A percentile compares a stretch with the other conserved stretches of the same genome.
Evolutionary conservation across 2,888 invertebrate genomes (phyloP).

Genomic region (Lamproptera curius): DNA sequence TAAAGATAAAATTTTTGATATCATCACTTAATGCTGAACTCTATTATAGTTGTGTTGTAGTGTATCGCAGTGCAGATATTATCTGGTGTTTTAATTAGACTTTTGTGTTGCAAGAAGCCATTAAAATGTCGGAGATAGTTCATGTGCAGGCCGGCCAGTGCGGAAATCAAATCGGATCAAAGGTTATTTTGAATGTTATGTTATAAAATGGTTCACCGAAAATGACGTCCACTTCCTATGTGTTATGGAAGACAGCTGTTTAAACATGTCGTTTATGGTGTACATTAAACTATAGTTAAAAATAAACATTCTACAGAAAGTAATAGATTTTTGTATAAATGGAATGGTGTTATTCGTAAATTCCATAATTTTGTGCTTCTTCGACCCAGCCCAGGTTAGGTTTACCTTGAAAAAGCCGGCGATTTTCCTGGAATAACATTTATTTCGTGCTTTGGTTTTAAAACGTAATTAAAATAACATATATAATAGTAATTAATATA

Average conservation of each 20-base stretch:
- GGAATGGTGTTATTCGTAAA: too few relatives aligned
- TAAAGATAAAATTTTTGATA: slow-evolving; percentile 15
- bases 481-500: too few relatives aligned
- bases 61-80: not conserved
- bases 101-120: not conserved
- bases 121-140: slow-evolving; percentile 94
- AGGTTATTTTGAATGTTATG: slow-evolving; percentile 73
- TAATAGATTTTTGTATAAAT: too few relatives aligned
- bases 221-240: slow-evolving; percentile 1
- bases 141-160: slow-evolving; percentile 96
- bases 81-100: not conserved
- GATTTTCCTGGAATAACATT: not conserved
- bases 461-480: not conserved
- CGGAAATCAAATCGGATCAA: slow-evolving; percentile 96
- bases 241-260: slow-evolving; percentile 6
- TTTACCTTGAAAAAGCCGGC: not conserved
- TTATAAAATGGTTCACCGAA: slow-evolving; percentile 1
- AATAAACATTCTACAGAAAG: too few relatives aligned
- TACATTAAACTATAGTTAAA: too few relatives aligned
- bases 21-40: slow-evolving; percentile 5
- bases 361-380: too few relatives aligned
- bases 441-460: not conserved
- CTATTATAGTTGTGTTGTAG: slow-evolving; percentile 1
- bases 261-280: too few relatives aligned
- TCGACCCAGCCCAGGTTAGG: too few relatives aligned